phyloP scores from a whole-genome alignment of 2,888 invertebrate species.

The Stratiomys singularior region DNA sequence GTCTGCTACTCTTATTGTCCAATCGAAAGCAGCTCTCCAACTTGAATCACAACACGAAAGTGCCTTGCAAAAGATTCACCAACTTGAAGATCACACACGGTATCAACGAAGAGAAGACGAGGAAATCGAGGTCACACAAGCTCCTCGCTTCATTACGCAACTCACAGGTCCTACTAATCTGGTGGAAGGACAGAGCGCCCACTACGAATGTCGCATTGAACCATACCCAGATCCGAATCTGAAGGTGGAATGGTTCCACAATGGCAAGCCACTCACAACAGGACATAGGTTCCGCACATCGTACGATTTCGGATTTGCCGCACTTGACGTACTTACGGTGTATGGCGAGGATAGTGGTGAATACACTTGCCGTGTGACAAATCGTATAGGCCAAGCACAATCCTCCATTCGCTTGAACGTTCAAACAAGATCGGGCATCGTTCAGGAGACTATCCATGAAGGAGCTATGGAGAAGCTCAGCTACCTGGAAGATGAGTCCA shows the following conservation, averaged over 20 bases:
- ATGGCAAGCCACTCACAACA: conserved; percentile 86
- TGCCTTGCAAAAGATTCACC: conserved; percentile 85
- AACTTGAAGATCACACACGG: conserved; percentile 83
- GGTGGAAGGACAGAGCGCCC: conserved; percentile 88
- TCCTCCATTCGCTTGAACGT: conserved; percentile 84
- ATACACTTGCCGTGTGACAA: conserved; percentile 88
- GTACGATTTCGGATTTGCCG: conserved; percentile 96
- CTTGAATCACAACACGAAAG: conserved; percentile 90
- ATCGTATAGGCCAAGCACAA: conserved; percentile 83
- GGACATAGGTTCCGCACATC: conserved; percentile 94
- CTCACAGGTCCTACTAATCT: conserved; percentile 87
- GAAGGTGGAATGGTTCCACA: conserved; percentile 93
- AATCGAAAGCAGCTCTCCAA: conserved; percentile 88
- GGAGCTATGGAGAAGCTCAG: conserved; percentile 92
- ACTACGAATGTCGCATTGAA: conserved; percentile 92
- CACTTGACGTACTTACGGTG: conserved; percentile 92
- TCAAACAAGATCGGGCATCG: conserved; percentile 84
- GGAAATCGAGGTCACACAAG: conserved; percentile 81
- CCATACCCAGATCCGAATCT: conserved; percentile 90
- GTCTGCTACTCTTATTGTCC: conserved; percentile 89
- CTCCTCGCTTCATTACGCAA: conserved; percentile 86
- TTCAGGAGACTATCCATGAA: conserved; percentile 91
- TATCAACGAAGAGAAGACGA: conserved; percentile 85
- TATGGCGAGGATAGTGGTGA: conserved; percentile 95
- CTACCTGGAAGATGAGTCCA: conserved; percentile 86